A percentile compares a stretch with the other conserved stretches of the same genome.
These are phyloP conservation scores for Carabus problematicus DNA, from an alignment of 2,888 invertebrate genomes.

Conservation along the genomic window DNA sequence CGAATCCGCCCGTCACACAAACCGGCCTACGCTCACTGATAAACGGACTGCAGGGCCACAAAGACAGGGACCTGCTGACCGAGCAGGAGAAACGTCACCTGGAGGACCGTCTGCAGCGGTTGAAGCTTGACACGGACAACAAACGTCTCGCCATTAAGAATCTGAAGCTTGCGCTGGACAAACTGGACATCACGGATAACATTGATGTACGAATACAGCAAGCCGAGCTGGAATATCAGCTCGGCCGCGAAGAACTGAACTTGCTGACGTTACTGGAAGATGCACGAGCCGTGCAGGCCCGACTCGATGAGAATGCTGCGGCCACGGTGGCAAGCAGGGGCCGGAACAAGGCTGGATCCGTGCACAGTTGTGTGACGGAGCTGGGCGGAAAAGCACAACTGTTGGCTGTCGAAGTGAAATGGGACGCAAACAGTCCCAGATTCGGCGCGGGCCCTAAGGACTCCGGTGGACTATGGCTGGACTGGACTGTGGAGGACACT, in stretches of 20 bases:
- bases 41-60: constrained; percentile 11
- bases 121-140: constrained; percentile 75
- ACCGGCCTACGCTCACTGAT: constrained; percentile 50
- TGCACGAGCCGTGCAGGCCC: constrained; percentile 77
- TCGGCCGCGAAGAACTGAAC: constrained; percentile 88
- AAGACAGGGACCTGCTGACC: constrained; percentile 56
- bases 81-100: constrained; percentile 66
- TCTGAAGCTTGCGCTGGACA: constrained; percentile 78
- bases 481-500: constrained; percentile 83
- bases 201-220: constrained; percentile 84
- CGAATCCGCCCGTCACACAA: constrained; percentile 61
- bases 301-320: constrained; percentile 73
- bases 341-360: background rate
- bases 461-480: constrained; percentile 73
- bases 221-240: constrained; percentile 87
- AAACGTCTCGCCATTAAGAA: constrained; percentile 82
- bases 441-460: constrained; percentile 76
- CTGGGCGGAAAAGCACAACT: constrained; percentile 55
- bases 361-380: constrained; percentile 7
- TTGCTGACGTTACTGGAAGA: constrained; percentile 85
- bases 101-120: constrained; percentile 67
- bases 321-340: constrained; percentile 47
- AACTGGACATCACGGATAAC: constrained; percentile 88
- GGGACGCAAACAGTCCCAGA: constrained; percentile 73
- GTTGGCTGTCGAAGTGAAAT: constrained; percentile 74